A percentile compares a stretch with the other conserved stretches of the same genome.
These are phyloP conservation scores for Amiota mariae DNA, from an alignment of 2,888 invertebrate genomes.

Conservation along the genomic window DNA sequence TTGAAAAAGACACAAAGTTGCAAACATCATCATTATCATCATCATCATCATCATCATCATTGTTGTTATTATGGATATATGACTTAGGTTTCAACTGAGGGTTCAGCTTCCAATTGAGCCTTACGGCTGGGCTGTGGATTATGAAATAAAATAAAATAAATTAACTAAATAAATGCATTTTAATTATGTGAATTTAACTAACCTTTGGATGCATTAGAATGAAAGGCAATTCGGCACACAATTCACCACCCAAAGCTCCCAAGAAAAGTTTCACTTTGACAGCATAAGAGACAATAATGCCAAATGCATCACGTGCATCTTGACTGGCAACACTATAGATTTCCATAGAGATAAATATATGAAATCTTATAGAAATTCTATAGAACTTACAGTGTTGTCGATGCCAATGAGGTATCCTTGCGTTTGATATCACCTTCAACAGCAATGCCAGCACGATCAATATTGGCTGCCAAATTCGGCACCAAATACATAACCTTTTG, in stretches of 20 bases:
- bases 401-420: slow-evolving; percentile 89
- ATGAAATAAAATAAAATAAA: not conserved
- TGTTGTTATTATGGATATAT: slow-evolving; percentile 8
- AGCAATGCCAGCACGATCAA: slow-evolving; percentile 91
- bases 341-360: slow-evolving; percentile 10
- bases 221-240: slow-evolving; percentile 92
- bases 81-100: slow-evolving; percentile 50
- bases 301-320: slow-evolving; percentile 93
- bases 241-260: slow-evolving; percentile 92
- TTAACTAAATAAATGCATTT: not conserved
- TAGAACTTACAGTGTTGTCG: slow-evolving; percentile 87
- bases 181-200: slow-evolving; percentile 31
- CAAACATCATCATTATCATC: slow-evolving; percentile 33
- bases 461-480: slow-evolving; percentile 84
- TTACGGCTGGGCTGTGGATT: slow-evolving; percentile 66
- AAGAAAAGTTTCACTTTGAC: slow-evolving; percentile 95
- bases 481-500: slow-evolving; percentile 91
- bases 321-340: slow-evolving; percentile 79
- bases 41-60: no score
- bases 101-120: slow-evolving; percentile 58
- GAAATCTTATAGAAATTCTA: slow-evolving; percentile 12
- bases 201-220: slow-evolving; percentile 94
- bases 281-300: slow-evolving; percentile 95
- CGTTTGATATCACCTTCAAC: slow-evolving; percentile 91
- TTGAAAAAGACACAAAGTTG: not conserved